These are phyloP conservation scores for Erythrocercus mccallii DNA, from an alignment of 2,113 vertebrate genomes.

Conservation along the genomic window DNA sequence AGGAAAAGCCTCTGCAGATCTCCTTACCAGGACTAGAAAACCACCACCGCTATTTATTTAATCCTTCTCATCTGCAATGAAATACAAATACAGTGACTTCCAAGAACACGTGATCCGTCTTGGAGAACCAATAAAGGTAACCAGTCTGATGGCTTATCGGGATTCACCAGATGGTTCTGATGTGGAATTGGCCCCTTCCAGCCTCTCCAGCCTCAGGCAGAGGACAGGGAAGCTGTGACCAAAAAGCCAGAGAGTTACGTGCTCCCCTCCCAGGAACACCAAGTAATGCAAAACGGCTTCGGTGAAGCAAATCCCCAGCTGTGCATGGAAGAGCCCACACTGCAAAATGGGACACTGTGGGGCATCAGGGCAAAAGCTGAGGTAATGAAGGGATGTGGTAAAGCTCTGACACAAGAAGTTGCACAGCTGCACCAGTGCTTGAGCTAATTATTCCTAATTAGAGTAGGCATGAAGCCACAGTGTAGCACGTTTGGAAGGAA, in stretches of 20 bases:
- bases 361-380: neutral
- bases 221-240: neutral
- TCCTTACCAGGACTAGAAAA: neutral
- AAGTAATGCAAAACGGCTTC: neutral
- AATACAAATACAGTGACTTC: neutral
- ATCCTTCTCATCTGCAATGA: neutral
- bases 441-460: constrained; percentile 18
- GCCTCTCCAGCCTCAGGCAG: neutral
- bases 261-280: neutral
- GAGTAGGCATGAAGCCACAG: neutral
- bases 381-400: neutral
- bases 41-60: neutral
- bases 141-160: neutral
- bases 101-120: neutral
- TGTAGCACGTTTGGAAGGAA: rapidly evolving
- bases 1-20: neutral
- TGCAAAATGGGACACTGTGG: rapidly evolving
- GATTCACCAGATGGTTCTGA: constrained; percentile 2
- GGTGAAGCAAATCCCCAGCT: neutral
- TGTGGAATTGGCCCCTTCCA: constrained; percentile 14
- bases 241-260: neutral
- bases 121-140: constrained; percentile 16
- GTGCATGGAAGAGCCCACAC: neutral
- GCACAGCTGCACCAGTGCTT: neutral
- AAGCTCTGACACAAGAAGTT: neutral